Evolutionary conservation across 2,888 invertebrate genomes (phyloP), one percentile per base, ranked within the genome.

Genomic region (Troglohyphantes excavatus): DNA sequence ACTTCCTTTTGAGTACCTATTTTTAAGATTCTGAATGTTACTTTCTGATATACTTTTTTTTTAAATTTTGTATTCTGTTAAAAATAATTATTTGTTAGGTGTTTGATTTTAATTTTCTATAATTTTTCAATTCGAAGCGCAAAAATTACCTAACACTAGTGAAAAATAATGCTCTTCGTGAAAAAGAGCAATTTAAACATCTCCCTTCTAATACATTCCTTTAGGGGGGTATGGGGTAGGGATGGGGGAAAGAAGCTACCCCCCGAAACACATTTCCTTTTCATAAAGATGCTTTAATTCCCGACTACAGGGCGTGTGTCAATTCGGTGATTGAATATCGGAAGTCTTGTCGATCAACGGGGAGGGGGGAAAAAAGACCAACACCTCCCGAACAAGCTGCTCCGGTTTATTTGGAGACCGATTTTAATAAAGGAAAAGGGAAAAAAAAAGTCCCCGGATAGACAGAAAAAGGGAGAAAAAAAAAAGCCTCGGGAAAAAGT

Each of bases 341-440:
- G 29, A 59, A 26, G 27, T 27, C 26, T 59, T 59, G 59, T 75
- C 59, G 59, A 43, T 23, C 46, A 23, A 3, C n/a, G 53, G 11
- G 46, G 39, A 72, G 23, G 21, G 23, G 21, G 17, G 17, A 53
- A n/a, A 53, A 53, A n/a, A 53, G 13, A 53, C 17, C n/a, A 13
- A 9, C 9, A 13, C 13, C 13, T 17, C 46, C 19, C 27, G 21
- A 75, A 39, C 65, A 75, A 61, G 23, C 72, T 27, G 39, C 70
- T 11, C n/a, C 21, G 63, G 81, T 88, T 81, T 81, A 81, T 81
- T 81, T 67, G 53, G 79, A 63, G 72, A 78, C 21, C 78, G 87
- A 82, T 88, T 88, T 88, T 88, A 88, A 82, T 88, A 88, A 88
- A 61, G 67, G 81, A 21, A 27, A 83, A 68, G 33, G 19, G 19